Percentiles rank a stretch among this genome's conserved stretches.
Evolutionary conservation across 2,113 vertebrate genomes (phyloP).

Genomic region (Myodes glareolus): DNA sequence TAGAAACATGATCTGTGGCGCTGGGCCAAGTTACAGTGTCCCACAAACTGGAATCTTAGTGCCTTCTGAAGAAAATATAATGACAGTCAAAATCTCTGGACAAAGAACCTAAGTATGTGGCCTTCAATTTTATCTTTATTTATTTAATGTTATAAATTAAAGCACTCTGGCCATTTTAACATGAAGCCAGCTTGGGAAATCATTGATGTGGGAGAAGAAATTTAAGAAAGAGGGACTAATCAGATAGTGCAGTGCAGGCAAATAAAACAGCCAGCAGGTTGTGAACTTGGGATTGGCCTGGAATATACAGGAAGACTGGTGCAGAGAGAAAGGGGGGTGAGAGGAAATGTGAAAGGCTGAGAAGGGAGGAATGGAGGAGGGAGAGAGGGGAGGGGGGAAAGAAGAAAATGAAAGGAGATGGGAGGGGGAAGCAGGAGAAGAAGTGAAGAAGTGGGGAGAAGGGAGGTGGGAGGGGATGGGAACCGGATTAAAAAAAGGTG

Average conservation of each 20-base stretch:
- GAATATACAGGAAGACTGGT: not conserved
- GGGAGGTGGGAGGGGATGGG: no score
- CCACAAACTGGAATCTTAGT: not conserved
- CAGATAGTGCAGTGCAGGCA: not conserved
- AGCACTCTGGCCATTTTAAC: not conserved
- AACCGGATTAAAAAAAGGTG: rapidly evolving
- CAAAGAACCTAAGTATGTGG: not conserved
- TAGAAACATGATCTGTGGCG: not conserved
- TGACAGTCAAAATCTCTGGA: not conserved
- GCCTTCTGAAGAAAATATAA: not conserved
- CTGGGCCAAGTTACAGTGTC: not conserved
- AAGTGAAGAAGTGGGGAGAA: not conserved
- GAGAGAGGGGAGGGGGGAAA: no score
- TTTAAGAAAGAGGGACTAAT: not conserved
- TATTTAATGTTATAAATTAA: conserved; percentile 7
- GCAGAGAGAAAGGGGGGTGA: not conserved
- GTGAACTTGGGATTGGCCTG: not conserved
- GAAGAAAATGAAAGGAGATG: not conserved
- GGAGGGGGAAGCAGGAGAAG: not conserved
- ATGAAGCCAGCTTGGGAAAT: not conserved
- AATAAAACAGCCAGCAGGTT: not conserved
- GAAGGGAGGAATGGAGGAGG: not conserved
- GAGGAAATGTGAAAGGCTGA: no score
- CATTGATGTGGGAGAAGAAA: not conserved
- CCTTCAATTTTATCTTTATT: not conserved